Conservation (phyloP, 2,113 vertebrate genomes). For the Xiphophorus couchianus region DNA sequence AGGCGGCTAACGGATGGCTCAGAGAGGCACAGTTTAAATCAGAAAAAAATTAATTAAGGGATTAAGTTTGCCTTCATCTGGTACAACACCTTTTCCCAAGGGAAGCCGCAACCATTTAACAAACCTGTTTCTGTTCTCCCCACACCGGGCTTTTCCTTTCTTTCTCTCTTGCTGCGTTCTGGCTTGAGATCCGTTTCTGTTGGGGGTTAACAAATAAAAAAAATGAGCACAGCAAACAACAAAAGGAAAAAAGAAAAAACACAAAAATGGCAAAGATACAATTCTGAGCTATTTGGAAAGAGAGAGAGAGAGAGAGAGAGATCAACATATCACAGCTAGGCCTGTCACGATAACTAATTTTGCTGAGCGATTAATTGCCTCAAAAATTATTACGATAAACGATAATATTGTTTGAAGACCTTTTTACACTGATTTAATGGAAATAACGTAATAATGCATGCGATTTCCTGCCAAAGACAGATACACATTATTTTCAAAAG, state of each 20-base stretch:
- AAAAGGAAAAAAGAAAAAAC: too few relatives aligned
- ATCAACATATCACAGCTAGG: not conserved
- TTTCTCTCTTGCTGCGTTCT: slow-evolving; percentile 84
- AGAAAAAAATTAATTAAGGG: not conserved
- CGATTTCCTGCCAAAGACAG: too few relatives aligned
- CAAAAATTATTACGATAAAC: too few relatives aligned
- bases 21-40: not conserved
- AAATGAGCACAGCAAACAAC: slow-evolving; percentile 57
- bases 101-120: not conserved
- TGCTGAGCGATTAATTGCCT: too few relatives aligned
- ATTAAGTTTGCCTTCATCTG: not conserved
- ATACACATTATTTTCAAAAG: too few relatives aligned
- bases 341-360: not conserved
- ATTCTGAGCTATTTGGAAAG: not conserved
- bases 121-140: slow-evolving; percentile 76
- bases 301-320: too few relatives aligned
- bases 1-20: not conserved
- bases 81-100: not conserved
- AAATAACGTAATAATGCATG: too few relatives aligned
- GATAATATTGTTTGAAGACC: too few relatives aligned
- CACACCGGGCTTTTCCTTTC: slow-evolving; percentile 73
- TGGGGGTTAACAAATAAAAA: slow-evolving; percentile 56
- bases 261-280: not conserved
- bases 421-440: too few relatives aligned
- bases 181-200: slow-evolving; percentile 79